Percentiles rank a stretch among this genome's conserved stretches.
Evolutionary conservation across 2,888 invertebrate genomes (phyloP).

Genomic region (Epicampocera succincta): DNA sequence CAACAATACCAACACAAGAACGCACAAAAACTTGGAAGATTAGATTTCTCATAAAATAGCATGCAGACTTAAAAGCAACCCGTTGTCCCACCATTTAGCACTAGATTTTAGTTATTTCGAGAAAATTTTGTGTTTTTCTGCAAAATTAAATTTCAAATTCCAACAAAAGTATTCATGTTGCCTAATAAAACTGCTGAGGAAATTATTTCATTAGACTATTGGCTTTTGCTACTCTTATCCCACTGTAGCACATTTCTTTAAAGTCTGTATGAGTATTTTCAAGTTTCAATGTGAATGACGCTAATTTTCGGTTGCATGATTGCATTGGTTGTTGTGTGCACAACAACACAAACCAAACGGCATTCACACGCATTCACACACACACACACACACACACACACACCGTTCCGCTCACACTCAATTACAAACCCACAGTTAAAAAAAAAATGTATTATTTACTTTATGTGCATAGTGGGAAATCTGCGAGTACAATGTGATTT

Average conservation of each 20-base stretch:
- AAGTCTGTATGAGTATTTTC: slow-evolving; percentile 15
- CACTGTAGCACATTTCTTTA: background rate
- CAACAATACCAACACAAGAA: too few species aligned
- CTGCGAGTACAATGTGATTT: slow-evolving; percentile 40
- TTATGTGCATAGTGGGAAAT: slow-evolving; percentile 56
- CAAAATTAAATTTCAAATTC: too few species aligned
- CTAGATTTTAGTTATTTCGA: too few species aligned
- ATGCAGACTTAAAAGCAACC: too few species aligned
- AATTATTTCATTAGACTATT: too few species aligned
- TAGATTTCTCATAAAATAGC: too few species aligned
- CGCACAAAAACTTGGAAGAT: too few species aligned
- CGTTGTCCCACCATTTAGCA: too few species aligned
- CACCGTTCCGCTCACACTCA: background rate
- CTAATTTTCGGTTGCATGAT: slow-evolving; percentile 40
- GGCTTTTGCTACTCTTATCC: background rate
- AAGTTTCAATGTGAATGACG: slow-evolving; percentile 37
- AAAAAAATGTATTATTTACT: slow-evolving; percentile 53
- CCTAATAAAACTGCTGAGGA: too few species aligned
- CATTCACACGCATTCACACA: background rate
- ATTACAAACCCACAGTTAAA: background rate
- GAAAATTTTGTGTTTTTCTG: too few species aligned
- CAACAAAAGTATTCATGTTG: too few species aligned
- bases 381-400: background rate
- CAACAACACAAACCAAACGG: slow-evolving; percentile 13
- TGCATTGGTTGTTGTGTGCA: slow-evolving; percentile 26